These are phyloP conservation scores for Octodon degus DNA, from an alignment of 2,113 vertebrate species.

Conservation along the genomic window DNA sequence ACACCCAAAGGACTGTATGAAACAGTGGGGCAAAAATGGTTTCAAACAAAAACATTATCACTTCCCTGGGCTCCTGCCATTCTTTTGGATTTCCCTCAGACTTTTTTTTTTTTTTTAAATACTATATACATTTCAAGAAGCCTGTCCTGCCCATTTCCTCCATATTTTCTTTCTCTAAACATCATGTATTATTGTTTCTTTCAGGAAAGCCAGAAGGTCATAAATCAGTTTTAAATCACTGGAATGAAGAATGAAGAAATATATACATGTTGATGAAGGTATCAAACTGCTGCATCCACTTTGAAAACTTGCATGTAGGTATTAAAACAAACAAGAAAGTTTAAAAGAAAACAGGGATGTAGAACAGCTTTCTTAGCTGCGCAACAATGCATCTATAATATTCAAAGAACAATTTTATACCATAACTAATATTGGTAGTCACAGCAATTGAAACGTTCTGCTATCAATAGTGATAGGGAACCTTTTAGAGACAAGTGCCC, in stretches of 20 bases:
- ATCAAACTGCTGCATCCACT: constrained; percentile 32
- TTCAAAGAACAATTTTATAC: neutral
- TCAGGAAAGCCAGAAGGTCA: constrained; percentile 33
- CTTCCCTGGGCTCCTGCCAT: neutral
- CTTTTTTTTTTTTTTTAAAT: neutral
- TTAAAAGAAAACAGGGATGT: constrained; percentile 2
- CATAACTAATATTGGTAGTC: constrained; percentile 21
- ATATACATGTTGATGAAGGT: neutral
- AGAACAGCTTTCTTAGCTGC: neutral
- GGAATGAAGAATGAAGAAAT: neutral
- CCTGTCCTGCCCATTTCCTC: constrained; percentile 1
- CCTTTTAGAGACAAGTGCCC: neutral
- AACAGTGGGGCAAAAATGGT: neutral
- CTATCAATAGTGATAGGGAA: neutral
- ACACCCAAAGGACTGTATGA: neutral
- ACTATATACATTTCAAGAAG: neutral
- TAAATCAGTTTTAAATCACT: constrained; percentile 31
- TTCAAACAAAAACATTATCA: neutral
- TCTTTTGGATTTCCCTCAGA: neutral
- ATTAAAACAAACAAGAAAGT: neutral
- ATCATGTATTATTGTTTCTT: neutral
- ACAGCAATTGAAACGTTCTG: neutral
- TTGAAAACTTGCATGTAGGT: neutral
- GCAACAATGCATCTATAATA: constrained; percentile 25
- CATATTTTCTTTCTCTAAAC: neutral